Base-by-base conservation (phyloP, 2,888 invertebrate genomes). In the Erebia epiphron region DNA sequence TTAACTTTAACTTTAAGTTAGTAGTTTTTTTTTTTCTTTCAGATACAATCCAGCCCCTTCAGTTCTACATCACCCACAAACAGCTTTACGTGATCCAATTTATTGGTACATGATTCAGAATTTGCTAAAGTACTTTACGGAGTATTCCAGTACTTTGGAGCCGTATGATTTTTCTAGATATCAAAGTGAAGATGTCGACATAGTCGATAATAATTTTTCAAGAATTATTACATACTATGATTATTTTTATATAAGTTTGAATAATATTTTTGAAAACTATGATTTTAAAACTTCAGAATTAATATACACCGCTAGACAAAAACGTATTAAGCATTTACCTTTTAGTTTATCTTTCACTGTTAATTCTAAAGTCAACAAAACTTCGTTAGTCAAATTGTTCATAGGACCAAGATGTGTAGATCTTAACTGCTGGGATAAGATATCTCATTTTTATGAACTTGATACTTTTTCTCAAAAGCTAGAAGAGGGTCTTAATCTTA, bases 31-130 rank as follows among this genome's bases (percentile, higher is more conserved):
- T n/a, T 60, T n/a, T 26, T 14, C 16, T 86, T 83, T 62, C 83
- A 92, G 92, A 71, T 90, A 89, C 63, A 90, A 87, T 67, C 88
- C 92, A 16, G 86, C 91, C 5, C 92, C 92, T 41, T 90, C 92
- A 21, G 74, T 89, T 46, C 71, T 92, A 49, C 92, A 92, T 73
- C 87, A 89, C 62, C 87, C 91, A 4, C 87, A 92, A 79, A 93
- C 92, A 70, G 80, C 89, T 43, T 76, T 93, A 54, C 83, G 91
- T 72, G 92, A 92, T 75, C 89, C 91, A 1, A 77, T 83, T 1
- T 92, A 87, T 74, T 92, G 91, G 91, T 75, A 81, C 21, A 78
- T 92, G 74, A 83, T 92, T 8, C 78, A 87, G 74, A 82, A 79
- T 60, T 77, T 85, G 56, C 71, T 90, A 10, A 85, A 83, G 57